phyloP scores from a whole-genome alignment of 2,888 invertebrate genomes.

The Oscheius onirici region DNA sequence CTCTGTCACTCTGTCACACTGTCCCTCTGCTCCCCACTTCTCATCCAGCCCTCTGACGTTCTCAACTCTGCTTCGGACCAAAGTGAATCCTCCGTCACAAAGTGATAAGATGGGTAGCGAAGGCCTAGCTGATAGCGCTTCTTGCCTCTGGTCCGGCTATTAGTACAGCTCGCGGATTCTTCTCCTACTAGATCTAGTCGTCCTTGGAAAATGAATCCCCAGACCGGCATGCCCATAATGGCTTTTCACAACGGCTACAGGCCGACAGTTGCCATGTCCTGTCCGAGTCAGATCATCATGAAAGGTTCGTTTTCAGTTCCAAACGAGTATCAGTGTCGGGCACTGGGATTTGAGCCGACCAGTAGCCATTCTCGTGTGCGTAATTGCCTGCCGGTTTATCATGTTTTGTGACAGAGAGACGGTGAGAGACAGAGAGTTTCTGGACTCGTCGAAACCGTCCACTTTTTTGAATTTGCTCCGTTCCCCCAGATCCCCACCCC shows the following conservation, averaged over 20 bases:
- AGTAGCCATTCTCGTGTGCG: conserved; percentile 31
- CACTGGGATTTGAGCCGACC: conserved; percentile 28
- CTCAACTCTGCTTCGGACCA: conserved; percentile 8
- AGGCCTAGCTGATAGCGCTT: conserved; percentile 14
- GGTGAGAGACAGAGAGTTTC: not conserved
- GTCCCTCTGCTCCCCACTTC: not conserved
- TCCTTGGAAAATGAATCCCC: conserved; percentile 21
- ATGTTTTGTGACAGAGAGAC: not conserved
- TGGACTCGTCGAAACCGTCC: not conserved
- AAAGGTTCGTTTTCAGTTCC: conserved; percentile 15
- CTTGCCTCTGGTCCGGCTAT: conserved; percentile 30
- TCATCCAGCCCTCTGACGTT: conserved; percentile 21
- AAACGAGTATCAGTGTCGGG: conserved; percentile 8
- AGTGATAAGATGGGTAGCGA: conserved; percentile 23
- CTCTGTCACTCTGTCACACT: not conserved
- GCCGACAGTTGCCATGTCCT: conserved; percentile 26
- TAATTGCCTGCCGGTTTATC: conserved; percentile 30
- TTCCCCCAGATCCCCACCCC: no score
- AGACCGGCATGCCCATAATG: conserved; percentile 29
- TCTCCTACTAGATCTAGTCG: not conserved
- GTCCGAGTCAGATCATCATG: conserved; percentile 11
- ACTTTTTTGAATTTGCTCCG: no score
- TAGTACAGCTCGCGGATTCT: conserved; percentile 11
- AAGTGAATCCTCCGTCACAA: conserved; percentile 30
- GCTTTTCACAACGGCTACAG: conserved; percentile 21